These are phyloP conservation scores for Intellagama lesueurii DNA, from an alignment of 2,797 vertebrate genomes.

Conservation along the genomic window DNA sequence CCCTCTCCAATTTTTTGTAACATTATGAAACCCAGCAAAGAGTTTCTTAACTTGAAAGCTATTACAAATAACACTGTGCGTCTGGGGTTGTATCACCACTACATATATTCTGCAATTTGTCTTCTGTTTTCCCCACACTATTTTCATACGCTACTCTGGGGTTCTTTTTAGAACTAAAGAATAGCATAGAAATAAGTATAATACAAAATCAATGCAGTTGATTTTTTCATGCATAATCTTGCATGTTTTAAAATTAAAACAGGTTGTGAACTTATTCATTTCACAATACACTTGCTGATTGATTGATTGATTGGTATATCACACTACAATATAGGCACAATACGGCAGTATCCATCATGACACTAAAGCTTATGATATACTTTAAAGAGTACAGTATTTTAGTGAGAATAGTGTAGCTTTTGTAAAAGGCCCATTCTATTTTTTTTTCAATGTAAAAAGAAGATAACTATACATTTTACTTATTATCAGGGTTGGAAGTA, in stretches of 20 bases:
- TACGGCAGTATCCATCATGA: neutral
- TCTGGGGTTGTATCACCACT: too few species aligned
- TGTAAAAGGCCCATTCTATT: neutral
- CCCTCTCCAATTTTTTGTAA: too few species aligned
- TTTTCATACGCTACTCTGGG: neutral
- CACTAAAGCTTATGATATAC: neutral
- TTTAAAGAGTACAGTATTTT: neutral
- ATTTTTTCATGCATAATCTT: neutral
- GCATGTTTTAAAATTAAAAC: neutral
- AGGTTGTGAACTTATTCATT: neutral
- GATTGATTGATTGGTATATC: neutral
- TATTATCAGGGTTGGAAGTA: constrained; percentile 31
- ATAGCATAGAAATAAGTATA: neutral
- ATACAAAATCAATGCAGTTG: neutral
- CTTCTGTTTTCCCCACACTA: too few species aligned
- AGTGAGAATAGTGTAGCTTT: neutral
- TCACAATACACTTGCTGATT: neutral
- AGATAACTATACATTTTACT: constrained; percentile 34
- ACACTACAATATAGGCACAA: neutral
- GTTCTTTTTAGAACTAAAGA: neutral
- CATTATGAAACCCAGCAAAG: too few species aligned
- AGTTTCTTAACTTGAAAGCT: too few species aligned
- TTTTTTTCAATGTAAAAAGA: neutral
- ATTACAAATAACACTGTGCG: too few species aligned
- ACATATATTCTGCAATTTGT: too few species aligned